Conservation (phyloP, 2,113 vertebrate genomes). For the Oryzias melastigma region DNA sequence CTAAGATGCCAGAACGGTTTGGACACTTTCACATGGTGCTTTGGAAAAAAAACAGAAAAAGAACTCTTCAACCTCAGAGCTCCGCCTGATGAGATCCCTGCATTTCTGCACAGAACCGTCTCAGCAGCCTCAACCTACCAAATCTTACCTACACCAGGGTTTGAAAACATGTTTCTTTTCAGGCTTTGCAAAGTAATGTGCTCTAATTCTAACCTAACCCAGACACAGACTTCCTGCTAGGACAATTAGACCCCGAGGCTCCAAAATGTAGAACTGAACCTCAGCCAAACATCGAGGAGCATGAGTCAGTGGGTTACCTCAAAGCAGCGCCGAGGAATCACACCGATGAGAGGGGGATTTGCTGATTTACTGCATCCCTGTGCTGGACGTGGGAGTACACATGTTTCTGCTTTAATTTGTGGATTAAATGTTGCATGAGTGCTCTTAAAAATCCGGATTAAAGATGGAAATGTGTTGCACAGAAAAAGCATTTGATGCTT, state of each 20-base stretch:
- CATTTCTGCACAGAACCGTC: conserved; percentile 19
- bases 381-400: conserved; percentile 16
- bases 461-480: conserved; percentile 32
- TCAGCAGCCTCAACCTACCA: conserved; percentile 6
- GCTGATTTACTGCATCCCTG: conserved; percentile 9
- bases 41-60: too few species aligned
- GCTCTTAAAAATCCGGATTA: conserved; percentile 55
- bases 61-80: too few species aligned
- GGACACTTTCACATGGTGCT: too few species aligned
- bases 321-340: conserved; percentile 27
- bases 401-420: conserved; percentile 22
- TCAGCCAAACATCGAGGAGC: conserved; percentile 5
- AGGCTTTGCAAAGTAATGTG: conserved; percentile 12
- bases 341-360: conserved; percentile 19
- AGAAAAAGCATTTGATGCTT: conserved; percentile 41
- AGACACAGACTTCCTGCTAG: conserved; percentile 10
- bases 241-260: conserved; percentile 24
- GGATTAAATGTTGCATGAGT: conserved; percentile 46
- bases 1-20: too few species aligned
- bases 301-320: conserved; percentile 40
- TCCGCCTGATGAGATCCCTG: too few species aligned
- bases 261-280: conserved; percentile 14
- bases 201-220: conserved; percentile 21
- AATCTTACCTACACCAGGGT: conserved; percentile 13
- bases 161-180: conserved; percentile 12